A percentile compares a stretch with the other conserved stretches of the same genome.
phyloP scores from a whole-genome alignment of 1,140 invertebrate species.

The Dendroctonus valens region DNA sequence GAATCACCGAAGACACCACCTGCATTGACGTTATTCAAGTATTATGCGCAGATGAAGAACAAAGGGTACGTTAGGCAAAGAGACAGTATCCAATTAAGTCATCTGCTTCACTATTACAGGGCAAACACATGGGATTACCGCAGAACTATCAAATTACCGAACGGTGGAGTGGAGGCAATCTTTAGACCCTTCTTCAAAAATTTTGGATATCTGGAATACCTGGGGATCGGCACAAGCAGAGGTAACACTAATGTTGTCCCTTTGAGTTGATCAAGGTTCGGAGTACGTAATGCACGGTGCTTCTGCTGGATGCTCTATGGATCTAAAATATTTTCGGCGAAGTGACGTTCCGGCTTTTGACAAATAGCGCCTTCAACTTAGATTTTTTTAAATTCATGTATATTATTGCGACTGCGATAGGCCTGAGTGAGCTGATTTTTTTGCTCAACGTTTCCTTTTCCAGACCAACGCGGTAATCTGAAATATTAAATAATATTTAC shows the following conservation, averaged over 20 bases:
- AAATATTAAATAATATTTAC: no score
- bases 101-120: slow-evolving; percentile 40
- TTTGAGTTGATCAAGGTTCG: no score
- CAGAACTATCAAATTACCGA: slow-evolving; percentile 63
- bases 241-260: slow-evolving; percentile 50
- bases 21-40: slow-evolving; percentile 75
- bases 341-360: no score
- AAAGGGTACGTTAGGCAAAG: slow-evolving; percentile 39
- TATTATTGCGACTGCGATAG: no score
- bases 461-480: no score
- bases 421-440: no score
- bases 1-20: slow-evolving; percentile 71
- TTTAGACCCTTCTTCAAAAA: slow-evolving; percentile 64
- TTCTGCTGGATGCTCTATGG: no score
- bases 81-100: slow-evolving; percentile 5
- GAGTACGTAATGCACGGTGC: no score
- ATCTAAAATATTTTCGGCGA: no score
- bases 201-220: slow-evolving; percentile 71
- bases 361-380: no score
- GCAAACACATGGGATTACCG: slow-evolving; percentile 42
- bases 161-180: slow-evolving; percentile 65
- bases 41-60: slow-evolving; percentile 55
- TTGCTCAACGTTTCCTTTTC: no score
- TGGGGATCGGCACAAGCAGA: slow-evolving; percentile 73
- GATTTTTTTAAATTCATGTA: no score